Conservation (phyloP, 2,888 invertebrate genomes). For the Ectemnius lituratus region DNA sequence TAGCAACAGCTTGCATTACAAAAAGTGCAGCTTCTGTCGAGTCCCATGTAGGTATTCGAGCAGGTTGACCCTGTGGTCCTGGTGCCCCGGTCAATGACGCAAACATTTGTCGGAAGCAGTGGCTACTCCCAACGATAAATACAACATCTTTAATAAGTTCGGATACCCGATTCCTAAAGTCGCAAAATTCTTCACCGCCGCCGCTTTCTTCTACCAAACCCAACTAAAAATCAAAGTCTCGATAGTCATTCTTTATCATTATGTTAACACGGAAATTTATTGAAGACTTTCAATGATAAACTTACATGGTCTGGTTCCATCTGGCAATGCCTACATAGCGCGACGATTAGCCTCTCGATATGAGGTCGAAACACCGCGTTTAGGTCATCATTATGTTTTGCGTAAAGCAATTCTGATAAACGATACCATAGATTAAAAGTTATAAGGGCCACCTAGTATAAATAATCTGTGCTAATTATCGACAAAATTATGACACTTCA, state of each 20-base stretch:
- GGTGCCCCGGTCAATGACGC: conserved; percentile 80
- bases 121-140: conserved; percentile 95
- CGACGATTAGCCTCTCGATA: conserved; percentile 92
- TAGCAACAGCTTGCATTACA: conserved; percentile 96
- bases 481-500: not conserved
- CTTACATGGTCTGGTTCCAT: conserved; percentile 95
- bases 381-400: conserved; percentile 89
- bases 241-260: too few species aligned
- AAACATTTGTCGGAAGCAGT: conserved; percentile 95
- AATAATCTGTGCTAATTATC: conserved; percentile 25
- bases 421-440: conserved; percentile 99
- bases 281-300: conserved; percentile 16
- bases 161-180: conserved; percentile 91
- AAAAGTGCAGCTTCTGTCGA: conserved; percentile 95
- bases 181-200: conserved; percentile 85
- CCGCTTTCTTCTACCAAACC: conserved; percentile 77
- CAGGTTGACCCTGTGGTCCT: conserved; percentile 68
- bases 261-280: too few species aligned
- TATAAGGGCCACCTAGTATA: conserved; percentile 84
- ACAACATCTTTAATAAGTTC: conserved; percentile 98
- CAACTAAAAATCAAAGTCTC: conserved; percentile 57
- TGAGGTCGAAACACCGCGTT: conserved; percentile 92
- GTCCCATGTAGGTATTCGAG: conserved; percentile 91
- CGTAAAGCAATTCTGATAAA: conserved; percentile 95
- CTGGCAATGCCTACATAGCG: conserved; percentile 95